Evolutionary conservation across 2,113 vertebrate genomes (phyloP).

Genomic region (Tragelaphus buxtoni): DNA sequence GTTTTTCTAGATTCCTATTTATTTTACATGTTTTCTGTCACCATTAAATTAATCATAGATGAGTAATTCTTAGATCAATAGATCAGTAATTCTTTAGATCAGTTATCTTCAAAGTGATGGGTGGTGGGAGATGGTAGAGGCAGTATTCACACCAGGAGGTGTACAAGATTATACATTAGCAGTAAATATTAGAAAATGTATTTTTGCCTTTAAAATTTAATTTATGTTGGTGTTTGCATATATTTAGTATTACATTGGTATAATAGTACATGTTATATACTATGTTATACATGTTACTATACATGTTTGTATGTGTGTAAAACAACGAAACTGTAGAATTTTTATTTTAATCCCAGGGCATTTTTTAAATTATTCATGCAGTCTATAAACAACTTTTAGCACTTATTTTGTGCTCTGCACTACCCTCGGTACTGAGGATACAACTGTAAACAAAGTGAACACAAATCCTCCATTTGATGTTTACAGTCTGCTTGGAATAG

Average conservation of each 20-base stretch:
- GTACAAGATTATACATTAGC: background rate
- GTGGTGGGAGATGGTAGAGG: background rate
- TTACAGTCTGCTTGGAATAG: background rate
- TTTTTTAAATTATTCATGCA: background rate
- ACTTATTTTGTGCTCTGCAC: background rate
- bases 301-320: background rate
- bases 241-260: background rate
- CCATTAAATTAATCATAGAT: background rate
- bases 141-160: background rate
- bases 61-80: background rate
- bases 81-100: background rate
- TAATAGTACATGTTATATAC: background rate
- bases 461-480: background rate
- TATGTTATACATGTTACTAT: background rate
- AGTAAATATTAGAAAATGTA: background rate
- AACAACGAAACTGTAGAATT: background rate
- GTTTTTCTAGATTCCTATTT: background rate
- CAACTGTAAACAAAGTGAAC: background rate
- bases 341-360: background rate
- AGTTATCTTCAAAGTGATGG: background rate
- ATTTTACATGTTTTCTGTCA: background rate
- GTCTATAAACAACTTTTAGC: background rate
- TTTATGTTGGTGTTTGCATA: background rate
- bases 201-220: background rate
- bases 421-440: background rate